Evolutionary conservation across 2,797 vertebrate genomes (phyloP), one percentile per base, ranked within the genome.

Genomic region (Acanthopagrus latus): DNA sequence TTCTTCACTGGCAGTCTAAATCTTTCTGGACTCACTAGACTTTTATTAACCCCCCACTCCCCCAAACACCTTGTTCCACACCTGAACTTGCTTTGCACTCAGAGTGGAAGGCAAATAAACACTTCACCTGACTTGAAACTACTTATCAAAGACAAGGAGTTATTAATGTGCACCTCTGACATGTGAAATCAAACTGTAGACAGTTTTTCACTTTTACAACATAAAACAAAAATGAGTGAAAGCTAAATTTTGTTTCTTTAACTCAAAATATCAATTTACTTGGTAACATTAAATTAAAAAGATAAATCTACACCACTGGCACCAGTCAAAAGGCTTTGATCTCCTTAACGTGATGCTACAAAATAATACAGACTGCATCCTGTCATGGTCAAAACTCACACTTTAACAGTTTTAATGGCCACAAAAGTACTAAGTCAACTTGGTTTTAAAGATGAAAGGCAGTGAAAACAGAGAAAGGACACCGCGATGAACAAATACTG

Each of bases 281-380:
- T 33, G 29, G 1, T 33, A 33, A 33, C 6, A 33, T 33, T 3
- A 7, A 33, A 33, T 33, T 7, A 33, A 33, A 33, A 33, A 33
- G 5, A 7, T 6, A 33, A 33, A 33, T 33, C 29, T 38, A 16
- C 56, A 59, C 41, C 38, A 66, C 69, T 56, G 21, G 33, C 25
- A 48, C 25, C 9, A 55, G 48, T 78, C n/a, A 58, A 54, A 51
- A 81, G 33, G n/a, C 50, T 18, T 4, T 57, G 2, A 9, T 20
- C 38, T 14, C 50, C 4, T n/a, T 38, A 10, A 16, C n/a, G 9
- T 10, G 5, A 63, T 5, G 6, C 46, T 54, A 25, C 27, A 48
- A n/a, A 58, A 17, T 54, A 13, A 60, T 21, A 44, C 5, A 27
- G 20, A 64, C 64, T 56, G 8, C 3, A 21, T 0, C 21, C 43